Evolutionary conservation across 2,113 vertebrate genomes (phyloP), one percentile per base, ranked within the genome.

Genomic region (Erythrocercus mccallii): DNA sequence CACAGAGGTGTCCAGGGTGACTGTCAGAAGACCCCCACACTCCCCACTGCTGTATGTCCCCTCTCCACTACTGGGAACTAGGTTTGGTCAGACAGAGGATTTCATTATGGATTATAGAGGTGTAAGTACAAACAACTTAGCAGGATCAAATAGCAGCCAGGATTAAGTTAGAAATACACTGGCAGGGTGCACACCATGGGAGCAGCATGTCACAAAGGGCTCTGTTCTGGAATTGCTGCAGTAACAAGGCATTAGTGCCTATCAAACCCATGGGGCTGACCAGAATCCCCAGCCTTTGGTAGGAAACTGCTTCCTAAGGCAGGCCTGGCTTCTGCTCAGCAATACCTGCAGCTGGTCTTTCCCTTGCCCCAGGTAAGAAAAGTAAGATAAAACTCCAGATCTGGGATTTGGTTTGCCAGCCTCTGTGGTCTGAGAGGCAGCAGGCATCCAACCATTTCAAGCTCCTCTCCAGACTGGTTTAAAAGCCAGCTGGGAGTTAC

Each of bases 401-500:
- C 37, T 62, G 35, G 51, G 65, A 25, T 88, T 90, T 64, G 77
- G 53, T 78, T 93, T 71, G 35, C 47, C 45, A 57, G 47, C 25
- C 47, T 62, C 71, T 58, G 65, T 3, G 1, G 31, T 72, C 17
- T 0, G 0, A 86, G 44, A 79, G 53, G 79, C 82, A 85, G 48
- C 30, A 80, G 56, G 58, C 76, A 64, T 53, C 35, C 0, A 14
- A 57, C 24, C 2, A 0, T 66, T 84, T 50, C 56, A 66, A 78
- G 47, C 69, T 78, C 51, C 61, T 93, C 70, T 82, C 57, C 57
- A 66, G 70, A 16, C 53, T 44, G 51, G 57, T 72, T 82, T 82
- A 40, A 80, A 86, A 82, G 65, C 15, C 90, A 50, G 5, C 64
- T 88, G n/a, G 16, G 69, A 82, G 61, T 93, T 95, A 94, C 90